Conservation (phyloP, 2,888 invertebrate species). For the Osmoderma eremita region DNA sequence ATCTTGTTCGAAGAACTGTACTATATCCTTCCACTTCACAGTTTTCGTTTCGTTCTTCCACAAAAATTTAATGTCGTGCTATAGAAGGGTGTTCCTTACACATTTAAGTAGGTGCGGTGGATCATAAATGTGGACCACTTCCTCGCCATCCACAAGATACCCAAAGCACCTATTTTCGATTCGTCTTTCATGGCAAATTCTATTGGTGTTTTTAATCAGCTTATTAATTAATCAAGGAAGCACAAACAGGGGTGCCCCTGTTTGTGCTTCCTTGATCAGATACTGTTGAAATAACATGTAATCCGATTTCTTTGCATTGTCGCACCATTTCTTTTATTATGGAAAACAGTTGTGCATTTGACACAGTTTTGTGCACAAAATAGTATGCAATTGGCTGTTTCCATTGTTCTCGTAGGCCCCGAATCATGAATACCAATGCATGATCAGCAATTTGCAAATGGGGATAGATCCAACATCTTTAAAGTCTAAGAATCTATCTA, state of each 20-base stretch:
- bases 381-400: constrained; percentile 11
- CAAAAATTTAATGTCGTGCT: neutral
- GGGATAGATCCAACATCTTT: too few relatives aligned
- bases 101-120: neutral
- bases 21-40: constrained; percentile 3
- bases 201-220: neutral
- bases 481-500: too few relatives aligned
- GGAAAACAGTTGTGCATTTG: neutral
- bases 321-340: neutral
- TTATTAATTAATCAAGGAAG: constrained; percentile 1
- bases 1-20: neutral
- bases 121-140: neutral
- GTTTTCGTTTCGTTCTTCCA: neutral
- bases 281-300: neutral
- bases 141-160: neutral
- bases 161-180: neutral
- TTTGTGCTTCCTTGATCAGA: constrained; percentile 12
- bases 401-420: neutral
- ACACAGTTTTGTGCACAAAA: neutral
- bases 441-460: constrained; percentile 1
- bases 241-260: too few relatives aligned
- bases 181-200: neutral
- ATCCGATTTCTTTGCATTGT: neutral
- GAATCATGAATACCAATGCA: constrained; percentile 13
- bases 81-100: neutral